Evolutionary conservation across 2,113 vertebrate species (phyloP), one percentile per base, ranked within the genome.

Genomic region (Piaya cayana): DNA sequence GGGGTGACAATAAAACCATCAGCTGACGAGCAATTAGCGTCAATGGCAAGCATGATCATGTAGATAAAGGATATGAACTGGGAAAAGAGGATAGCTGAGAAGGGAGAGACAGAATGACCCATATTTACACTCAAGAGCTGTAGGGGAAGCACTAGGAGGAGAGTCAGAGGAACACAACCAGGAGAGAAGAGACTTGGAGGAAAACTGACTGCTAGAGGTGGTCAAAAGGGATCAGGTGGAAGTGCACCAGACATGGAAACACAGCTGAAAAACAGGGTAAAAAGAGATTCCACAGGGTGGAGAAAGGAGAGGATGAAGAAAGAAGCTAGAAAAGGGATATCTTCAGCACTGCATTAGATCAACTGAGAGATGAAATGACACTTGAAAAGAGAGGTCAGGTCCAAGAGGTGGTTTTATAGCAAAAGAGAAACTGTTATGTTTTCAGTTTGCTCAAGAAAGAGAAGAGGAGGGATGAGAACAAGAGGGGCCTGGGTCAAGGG

Each of bases 11-110:
- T 53, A 69, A 45, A 92, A 85, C 59, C 15, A 27, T 36, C 13
- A 65, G 14, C 39, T 82, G n/a, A 43, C 0, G 4, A 77, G 37
- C 12, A 32, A 20, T 37, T 82, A 55, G 11, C 17, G 37, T 39
- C 0, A 0, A 9, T 65, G 20, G n/a, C 26, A 63, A 76, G 13
- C 0, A 0, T 34, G 34, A 50, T 12, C 22, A 32, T 1, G 1
- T 13, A 56, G 26, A n/a, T 32, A 16, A 75, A 59, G 30, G 29
- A 68, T 27, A n/a, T 75, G 26, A 59, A n/a, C 14, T 30, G 20
- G 15, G 56, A 79, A 89, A 96, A 17, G 29, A 77, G 27, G 12
- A 79, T 6, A 67, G 30, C 32, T 15, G 22, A n/a, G 30, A 27
- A 49, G 13, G 27, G 18, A 59, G 45, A 76, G 53, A 76, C 16